phyloP scores from a whole-genome alignment of 2,797 vertebrate genomes.

The Sardinella longiceps region DNA sequence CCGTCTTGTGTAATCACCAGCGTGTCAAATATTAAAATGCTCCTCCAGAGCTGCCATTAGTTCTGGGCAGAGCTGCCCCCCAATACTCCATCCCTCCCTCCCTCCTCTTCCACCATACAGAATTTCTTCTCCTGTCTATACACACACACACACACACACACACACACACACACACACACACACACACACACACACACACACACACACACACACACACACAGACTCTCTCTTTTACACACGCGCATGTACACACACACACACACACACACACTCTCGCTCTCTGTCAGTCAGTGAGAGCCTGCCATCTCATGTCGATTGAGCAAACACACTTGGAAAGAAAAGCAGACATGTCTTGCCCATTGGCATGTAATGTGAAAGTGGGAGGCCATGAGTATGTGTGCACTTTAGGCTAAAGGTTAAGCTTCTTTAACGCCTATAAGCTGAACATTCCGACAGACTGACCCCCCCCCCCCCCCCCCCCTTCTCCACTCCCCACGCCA shows the following conservation, averaged over 20 bases:
- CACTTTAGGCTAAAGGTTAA: slow-evolving; percentile 33
- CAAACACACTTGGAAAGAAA: slow-evolving; percentile 10
- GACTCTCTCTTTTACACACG: background rate
- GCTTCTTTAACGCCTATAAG: slow-evolving; percentile 34
- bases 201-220: background rate
- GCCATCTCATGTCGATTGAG: slow-evolving; percentile 3
- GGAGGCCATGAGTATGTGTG: background rate
- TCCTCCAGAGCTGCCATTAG: background rate
- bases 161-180: background rate
- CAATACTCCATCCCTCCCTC: background rate
- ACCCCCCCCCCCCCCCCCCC: background rate
- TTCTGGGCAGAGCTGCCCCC: slow-evolving; percentile 18
- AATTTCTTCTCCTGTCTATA: background rate
- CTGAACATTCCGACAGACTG: slow-evolving; percentile 2
- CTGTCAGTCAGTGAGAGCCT: slow-evolving; percentile 1
- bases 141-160: background rate
- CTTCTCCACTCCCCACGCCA: background rate
- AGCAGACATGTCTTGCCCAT: background rate
- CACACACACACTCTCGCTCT: background rate
- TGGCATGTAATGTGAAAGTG: slow-evolving; percentile 33
- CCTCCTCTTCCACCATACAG: background rate
- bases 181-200: background rate
- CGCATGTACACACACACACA: background rate
- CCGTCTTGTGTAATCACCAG: slow-evolving; percentile 39
- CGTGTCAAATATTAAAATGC: slow-evolving; percentile 42